phyloP scores from a whole-genome alignment of 1,140 invertebrate genomes.

The Drosophila prosaltans region DNA sequence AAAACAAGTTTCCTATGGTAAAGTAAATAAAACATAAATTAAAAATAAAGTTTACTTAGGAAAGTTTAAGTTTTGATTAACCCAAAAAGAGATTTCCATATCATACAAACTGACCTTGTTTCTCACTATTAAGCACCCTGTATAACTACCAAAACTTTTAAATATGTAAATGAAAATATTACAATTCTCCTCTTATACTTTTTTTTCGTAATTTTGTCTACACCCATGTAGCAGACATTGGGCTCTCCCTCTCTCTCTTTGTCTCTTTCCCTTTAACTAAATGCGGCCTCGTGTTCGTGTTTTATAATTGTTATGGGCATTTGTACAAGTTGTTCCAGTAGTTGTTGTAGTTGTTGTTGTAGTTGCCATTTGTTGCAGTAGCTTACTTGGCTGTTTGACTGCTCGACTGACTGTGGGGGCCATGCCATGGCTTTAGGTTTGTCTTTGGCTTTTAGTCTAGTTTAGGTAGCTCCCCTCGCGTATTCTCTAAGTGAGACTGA shows the following conservation, averaged over 20 bases:
- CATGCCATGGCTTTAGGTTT: neutral
- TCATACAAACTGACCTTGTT: no score
- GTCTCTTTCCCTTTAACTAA: neutral
- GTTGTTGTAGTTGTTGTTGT: neutral
- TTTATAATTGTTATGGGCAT: constrained; percentile 64
- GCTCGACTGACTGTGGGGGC: no score
- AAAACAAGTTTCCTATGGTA: no score
- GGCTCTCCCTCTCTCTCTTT: neutral
- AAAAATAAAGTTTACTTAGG: no score
- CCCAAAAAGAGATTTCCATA: no score
- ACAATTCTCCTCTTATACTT: no score
- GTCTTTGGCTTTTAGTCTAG: constrained; percentile 23
- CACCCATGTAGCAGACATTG: neutral
- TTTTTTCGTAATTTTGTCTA: no score
- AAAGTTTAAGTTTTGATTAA: no score
- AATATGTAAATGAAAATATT: no score
- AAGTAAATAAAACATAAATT: no score
- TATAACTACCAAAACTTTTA: no score
- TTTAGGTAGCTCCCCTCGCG: neutral
- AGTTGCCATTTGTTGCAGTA: constrained; percentile 7
- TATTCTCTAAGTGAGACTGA: constrained; percentile 1
- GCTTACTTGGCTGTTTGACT: constrained; percentile 25
- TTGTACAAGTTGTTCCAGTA: constrained; percentile 51
- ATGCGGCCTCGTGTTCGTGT: constrained; percentile 45
- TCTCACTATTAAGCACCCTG: no score